Conservation (phyloP, 1,140 invertebrate genomes). For the Prorops nasuta region DNA sequence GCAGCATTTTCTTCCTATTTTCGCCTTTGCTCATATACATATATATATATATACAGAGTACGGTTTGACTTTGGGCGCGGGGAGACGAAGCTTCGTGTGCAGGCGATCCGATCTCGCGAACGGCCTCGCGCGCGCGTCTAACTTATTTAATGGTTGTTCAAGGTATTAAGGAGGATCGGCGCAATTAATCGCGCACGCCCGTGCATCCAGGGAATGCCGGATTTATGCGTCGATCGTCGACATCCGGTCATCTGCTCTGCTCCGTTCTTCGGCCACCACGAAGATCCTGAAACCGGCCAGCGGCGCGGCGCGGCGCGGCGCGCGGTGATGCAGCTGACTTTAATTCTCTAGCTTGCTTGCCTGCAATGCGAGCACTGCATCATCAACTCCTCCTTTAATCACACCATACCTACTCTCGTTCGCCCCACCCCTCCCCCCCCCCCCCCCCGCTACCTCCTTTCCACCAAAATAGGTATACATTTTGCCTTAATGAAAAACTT, state of each 20-base stretch:
- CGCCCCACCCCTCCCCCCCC: background rate
- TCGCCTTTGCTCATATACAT: too few species aligned
- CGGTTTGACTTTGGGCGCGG: too few species aligned
- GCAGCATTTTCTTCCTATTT: too few species aligned
- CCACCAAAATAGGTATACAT: too few species aligned
- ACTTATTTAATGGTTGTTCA: slow-evolving; percentile 2
- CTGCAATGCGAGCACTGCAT: too few species aligned
- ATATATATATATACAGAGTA: too few species aligned
- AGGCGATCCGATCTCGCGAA: slow-evolving; percentile 11
- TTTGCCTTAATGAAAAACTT: too few species aligned
- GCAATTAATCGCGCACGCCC: slow-evolving; percentile 18
- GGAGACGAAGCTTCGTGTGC: too few species aligned
- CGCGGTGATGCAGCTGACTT: slow-evolving; percentile 1
- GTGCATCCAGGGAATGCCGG: slow-evolving; percentile 10
- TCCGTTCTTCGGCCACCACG: background rate
- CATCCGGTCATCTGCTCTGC: slow-evolving; percentile 17
- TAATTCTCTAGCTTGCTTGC: too few species aligned
- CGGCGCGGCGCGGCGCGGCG: background rate
- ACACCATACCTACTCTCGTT: too few species aligned
- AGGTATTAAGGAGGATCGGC: slow-evolving; percentile 3
- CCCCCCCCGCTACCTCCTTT: too few species aligned
- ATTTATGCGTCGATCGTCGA: slow-evolving; percentile 17
- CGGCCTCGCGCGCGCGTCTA: slow-evolving; percentile 7
- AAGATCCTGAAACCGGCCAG: slow-evolving; percentile 4
- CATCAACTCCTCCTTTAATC: too few species aligned